A percentile compares a stretch with the other conserved stretches of the same genome.
Conservation (phyloP, 2,888 invertebrate species). For the Acronicta alni region DNA sequence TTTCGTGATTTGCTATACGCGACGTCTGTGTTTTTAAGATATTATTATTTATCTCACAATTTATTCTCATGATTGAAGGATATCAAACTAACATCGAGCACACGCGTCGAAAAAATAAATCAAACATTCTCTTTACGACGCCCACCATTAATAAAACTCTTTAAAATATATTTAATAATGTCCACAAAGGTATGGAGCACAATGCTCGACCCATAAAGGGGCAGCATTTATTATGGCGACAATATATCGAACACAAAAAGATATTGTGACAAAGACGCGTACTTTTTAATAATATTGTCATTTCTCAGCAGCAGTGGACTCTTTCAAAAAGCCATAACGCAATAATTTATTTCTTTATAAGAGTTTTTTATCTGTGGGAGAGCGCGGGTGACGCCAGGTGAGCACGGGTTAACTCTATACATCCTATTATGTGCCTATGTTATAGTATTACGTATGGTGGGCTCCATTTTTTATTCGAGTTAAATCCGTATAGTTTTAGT, state of each 20-base stretch:
- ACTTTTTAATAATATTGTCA: slow-evolving; percentile 90
- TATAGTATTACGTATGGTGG: slow-evolving; percentile 51
- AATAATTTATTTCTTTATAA: slow-evolving; percentile 90
- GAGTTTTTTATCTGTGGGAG: slow-evolving; percentile 86
- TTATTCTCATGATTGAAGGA: slow-evolving; percentile 79
- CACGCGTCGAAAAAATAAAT: slow-evolving; percentile 90
- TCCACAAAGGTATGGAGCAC: slow-evolving; percentile 86
- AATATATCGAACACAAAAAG: slow-evolving; percentile 89
- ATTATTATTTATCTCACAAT: slow-evolving; percentile 24
- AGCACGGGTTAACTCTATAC: slow-evolving; percentile 82
- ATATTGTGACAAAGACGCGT: slow-evolving; percentile 89
- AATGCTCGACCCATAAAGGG: slow-evolving; percentile 86
- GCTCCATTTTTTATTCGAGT: slow-evolving; percentile 45
- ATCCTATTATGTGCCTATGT: slow-evolving; percentile 56
- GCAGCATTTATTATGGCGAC: slow-evolving; percentile 89
- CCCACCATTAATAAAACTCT: slow-evolving; percentile 89
- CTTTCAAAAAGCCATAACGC: slow-evolving; percentile 89
- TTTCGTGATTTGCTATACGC: slow-evolving; percentile 15
- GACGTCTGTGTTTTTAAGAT: not conserved
- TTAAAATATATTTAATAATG: slow-evolving; percentile 90
- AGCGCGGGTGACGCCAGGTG: slow-evolving; percentile 80
- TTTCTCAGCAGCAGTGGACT: slow-evolving; percentile 89
- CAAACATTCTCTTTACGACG: slow-evolving; percentile 85
- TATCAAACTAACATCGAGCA: slow-evolving; percentile 77
- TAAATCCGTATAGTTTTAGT: slow-evolving; percentile 16